These are phyloP conservation scores for Ips typographus DNA, from an alignment of 1,140 invertebrate genomes.

Conservation along the genomic window DNA sequence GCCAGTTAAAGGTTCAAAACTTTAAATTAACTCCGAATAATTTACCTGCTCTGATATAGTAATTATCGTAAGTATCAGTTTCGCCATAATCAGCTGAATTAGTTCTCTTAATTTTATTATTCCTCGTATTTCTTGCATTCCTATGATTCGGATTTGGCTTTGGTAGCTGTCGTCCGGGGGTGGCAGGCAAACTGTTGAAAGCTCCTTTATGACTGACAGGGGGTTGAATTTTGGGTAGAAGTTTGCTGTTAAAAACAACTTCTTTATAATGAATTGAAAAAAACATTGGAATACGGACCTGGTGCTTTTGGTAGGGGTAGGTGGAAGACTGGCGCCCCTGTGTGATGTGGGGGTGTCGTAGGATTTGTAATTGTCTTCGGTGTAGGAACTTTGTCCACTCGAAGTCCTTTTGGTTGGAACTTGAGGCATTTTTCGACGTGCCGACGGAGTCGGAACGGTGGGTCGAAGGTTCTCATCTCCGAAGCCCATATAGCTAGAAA, in stretches of 20 bases:
- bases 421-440: constrained; percentile 48
- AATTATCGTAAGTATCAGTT: constrained; percentile 44
- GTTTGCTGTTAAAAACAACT: constrained; percentile 28
- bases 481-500: constrained; percentile 29
- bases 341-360: constrained; percentile 42
- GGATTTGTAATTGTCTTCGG: constrained; percentile 45
- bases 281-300: not conserved
- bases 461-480: constrained; percentile 33
- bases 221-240: constrained; percentile 40
- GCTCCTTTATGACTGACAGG: constrained; percentile 43
- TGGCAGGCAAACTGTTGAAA: constrained; percentile 57
- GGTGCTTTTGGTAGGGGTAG: constrained; percentile 50
- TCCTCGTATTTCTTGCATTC: constrained; percentile 44
- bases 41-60: constrained; percentile 43
- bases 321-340: constrained; percentile 50
- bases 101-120: constrained; percentile 47
- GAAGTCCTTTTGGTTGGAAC: constrained; percentile 48
- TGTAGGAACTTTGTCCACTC: constrained; percentile 47
- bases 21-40: too few species aligned
- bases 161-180: constrained; percentile 59
- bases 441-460: constrained; percentile 41
- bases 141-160: constrained; percentile 50
- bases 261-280: not conserved
- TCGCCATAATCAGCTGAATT: constrained; percentile 49
- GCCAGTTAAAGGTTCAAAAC: too few species aligned